Evolutionary conservation across 2,888 invertebrate genomes (phyloP).

Genomic region (Dryomyza anilis): DNA sequence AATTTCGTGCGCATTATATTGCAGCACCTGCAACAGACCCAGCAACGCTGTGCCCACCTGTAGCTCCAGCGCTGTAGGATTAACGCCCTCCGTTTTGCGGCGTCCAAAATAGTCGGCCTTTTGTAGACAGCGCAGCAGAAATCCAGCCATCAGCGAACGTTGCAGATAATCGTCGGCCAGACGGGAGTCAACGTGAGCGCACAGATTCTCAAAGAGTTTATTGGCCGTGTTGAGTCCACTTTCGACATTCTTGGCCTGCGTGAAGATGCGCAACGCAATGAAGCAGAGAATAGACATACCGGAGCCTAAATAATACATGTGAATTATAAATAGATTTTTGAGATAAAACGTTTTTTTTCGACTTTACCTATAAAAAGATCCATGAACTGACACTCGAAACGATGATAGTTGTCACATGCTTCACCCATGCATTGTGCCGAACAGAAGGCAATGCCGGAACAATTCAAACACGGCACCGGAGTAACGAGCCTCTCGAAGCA

Average conservation of each 20-base stretch:
- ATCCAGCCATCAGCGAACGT: slow-evolving; percentile 77
- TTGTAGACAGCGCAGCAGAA: slow-evolving; percentile 74
- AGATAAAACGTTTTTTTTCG: background rate
- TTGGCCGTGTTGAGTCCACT: slow-evolving; percentile 57
- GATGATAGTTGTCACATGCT: slow-evolving; percentile 72
- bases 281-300: slow-evolving; percentile 82
- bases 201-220: slow-evolving; percentile 68
- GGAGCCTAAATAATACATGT: slow-evolving; percentile 64
- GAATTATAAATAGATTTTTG: background rate
- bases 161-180: slow-evolving; percentile 74
- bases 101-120: slow-evolving; percentile 69
- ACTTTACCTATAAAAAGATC: slow-evolving; percentile 73
- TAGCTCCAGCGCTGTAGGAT: slow-evolving; percentile 65
- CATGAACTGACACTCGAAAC: slow-evolving; percentile 75
- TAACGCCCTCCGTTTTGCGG: slow-evolving; percentile 60
- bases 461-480: slow-evolving; percentile 74
- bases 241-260: slow-evolving; percentile 65
- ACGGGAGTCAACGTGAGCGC: slow-evolving; percentile 69
- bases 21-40: slow-evolving; percentile 74
- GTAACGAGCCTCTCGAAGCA: slow-evolving; percentile 76
- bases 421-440: slow-evolving; percentile 68
- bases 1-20: slow-evolving; percentile 87
- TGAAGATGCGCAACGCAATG: slow-evolving; percentile 77
- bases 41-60: slow-evolving; percentile 71
- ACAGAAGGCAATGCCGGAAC: slow-evolving; percentile 81